Conservation (phyloP, 2,888 invertebrate genomes). For the Drosophila bunnanda region DNA sequence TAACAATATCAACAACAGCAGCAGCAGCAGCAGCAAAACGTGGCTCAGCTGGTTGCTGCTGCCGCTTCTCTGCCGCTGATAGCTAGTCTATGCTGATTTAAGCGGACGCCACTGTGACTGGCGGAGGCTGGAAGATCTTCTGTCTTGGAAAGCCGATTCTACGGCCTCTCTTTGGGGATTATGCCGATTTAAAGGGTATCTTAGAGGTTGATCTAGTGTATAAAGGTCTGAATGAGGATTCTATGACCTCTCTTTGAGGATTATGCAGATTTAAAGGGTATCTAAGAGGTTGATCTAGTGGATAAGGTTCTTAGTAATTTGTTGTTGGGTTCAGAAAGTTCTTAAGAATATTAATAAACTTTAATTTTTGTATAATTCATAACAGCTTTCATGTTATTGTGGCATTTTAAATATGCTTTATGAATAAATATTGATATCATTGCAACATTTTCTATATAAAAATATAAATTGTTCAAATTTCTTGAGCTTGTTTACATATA, state of each 20-base stretch:
- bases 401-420: neutral
- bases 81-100: slow-evolving; percentile 3
- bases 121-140: slow-evolving; percentile 1
- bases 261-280: neutral
- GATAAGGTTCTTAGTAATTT: neutral
- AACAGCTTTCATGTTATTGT: no score
- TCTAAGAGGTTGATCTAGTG: neutral
- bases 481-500: neutral
- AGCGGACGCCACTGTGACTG: slow-evolving; percentile 25
- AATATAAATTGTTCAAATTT: neutral
- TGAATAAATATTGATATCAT: neutral
- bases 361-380: no score
- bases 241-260: neutral
- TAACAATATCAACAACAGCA: slow-evolving; percentile 34
- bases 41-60: slow-evolving; percentile 54
- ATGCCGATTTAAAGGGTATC: neutral
- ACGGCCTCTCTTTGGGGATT: neutral
- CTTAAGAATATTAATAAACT: neutral
- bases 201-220: neutral
- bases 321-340: neutral
- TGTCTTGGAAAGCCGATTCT: neutral
- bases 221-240: neutral
- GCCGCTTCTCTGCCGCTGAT: slow-evolving; percentile 37
- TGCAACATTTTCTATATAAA: neutral
- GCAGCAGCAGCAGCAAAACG: slow-evolving; percentile 48